These are phyloP conservation scores for Nanorana parkeri DNA, from an alignment of 2,113 vertebrate species.

Conservation along the genomic window DNA sequence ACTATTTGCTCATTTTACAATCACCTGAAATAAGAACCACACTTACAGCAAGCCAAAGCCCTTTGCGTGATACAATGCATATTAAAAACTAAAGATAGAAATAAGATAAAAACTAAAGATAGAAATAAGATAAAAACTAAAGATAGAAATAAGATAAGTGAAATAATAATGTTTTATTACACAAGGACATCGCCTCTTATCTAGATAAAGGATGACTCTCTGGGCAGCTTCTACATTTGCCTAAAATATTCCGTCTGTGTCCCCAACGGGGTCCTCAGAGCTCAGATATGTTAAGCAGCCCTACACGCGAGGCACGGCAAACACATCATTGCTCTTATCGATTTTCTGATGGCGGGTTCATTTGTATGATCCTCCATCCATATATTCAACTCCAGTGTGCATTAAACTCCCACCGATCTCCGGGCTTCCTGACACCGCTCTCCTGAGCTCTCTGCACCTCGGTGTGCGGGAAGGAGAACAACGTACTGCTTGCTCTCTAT, in stretches of 20 bases:
- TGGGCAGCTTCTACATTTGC: not conserved
- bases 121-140: too few relatives aligned
- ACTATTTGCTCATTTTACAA: too few relatives aligned
- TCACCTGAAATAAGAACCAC: too few relatives aligned
- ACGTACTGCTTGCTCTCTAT: conserved; percentile 45
- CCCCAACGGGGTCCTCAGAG: not conserved
- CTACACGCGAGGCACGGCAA: not conserved
- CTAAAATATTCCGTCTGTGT: not conserved
- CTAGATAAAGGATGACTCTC: not conserved
- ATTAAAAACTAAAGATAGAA: too few relatives aligned
- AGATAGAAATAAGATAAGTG: too few relatives aligned
- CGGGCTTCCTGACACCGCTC: rapidly evolving
- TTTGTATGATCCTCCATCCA: conserved; percentile 36
- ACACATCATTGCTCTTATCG: conserved; percentile 11
- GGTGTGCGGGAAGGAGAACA: not conserved
- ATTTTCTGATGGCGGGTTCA: conserved; percentile 32
- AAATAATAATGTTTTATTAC: too few relatives aligned
- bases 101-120: too few relatives aligned
- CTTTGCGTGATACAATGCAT: too few relatives aligned
- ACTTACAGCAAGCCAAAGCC: too few relatives aligned
- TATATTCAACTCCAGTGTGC: conserved; percentile 20
- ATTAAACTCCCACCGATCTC: conserved; percentile 40
- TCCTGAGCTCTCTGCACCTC: not conserved
- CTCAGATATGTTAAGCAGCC: conserved; percentile 12
- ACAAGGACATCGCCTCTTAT: not conserved